phyloP scores from a whole-genome alignment of 2,113 vertebrate genomes.

The Cyanistes caeruleus region DNA sequence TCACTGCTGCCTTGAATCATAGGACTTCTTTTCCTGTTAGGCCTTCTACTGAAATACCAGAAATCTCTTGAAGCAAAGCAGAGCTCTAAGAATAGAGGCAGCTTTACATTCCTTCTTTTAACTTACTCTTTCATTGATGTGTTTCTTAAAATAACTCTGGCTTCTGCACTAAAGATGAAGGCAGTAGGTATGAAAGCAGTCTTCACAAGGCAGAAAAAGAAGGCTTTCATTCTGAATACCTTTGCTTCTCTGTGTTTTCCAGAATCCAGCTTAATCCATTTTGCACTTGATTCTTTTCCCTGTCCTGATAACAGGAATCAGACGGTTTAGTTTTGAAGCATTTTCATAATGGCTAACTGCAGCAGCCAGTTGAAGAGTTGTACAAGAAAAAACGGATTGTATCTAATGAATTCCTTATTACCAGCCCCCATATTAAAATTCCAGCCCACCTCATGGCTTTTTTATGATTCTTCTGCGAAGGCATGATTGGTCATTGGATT shows the following conservation, averaged over 20 bases:
- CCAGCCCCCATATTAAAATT: neutral
- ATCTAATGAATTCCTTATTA: neutral
- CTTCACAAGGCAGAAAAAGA: constrained; percentile 24
- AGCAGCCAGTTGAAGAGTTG: neutral
- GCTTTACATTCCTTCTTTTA: constrained; percentile 43
- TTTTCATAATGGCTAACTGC: neutral
- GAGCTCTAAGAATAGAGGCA: constrained; percentile 26
- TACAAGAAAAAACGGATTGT: neutral
- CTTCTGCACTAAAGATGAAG: constrained; percentile 24
- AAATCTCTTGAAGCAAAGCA: constrained; percentile 45
- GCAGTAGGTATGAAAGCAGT: constrained; percentile 7
- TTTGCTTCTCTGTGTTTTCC: constrained; percentile 25
- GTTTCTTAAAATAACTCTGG: constrained; percentile 53
- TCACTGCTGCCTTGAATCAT: neutral
- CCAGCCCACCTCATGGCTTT: neutral
- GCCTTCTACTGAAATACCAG: constrained; percentile 22
- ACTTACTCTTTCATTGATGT: constrained; percentile 43
- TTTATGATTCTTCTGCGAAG: neutral
- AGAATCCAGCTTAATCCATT: neutral
- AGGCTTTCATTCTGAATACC: constrained; percentile 16
- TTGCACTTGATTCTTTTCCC: neutral
- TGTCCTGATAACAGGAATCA: neutral
- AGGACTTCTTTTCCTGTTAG: constrained; percentile 5
- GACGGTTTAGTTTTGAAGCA: neutral
- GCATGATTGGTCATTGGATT: neutral